phyloP scores from a whole-genome alignment of 2,113 vertebrate genomes.

The Tylochromis polylepis region DNA sequence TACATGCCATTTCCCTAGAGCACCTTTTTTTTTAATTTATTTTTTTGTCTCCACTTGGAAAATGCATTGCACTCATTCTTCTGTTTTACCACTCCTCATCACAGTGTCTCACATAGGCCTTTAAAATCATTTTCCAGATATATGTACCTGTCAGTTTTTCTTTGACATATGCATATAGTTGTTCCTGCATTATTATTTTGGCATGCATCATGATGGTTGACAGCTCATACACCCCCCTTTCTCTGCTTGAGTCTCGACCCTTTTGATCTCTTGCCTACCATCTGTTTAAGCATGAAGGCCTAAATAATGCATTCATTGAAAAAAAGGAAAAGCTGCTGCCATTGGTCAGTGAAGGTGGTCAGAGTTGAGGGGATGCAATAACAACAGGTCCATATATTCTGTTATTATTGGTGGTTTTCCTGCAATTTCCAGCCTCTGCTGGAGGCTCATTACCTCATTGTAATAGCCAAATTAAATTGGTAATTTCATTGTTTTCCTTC shows the following conservation, averaged over 20 bases:
- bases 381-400: not conserved
- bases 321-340: not conserved
- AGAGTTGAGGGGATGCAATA: not conserved
- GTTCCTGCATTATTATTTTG: not conserved
- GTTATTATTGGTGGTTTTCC: not conserved
- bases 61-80: constrained; percentile 40
- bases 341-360: not conserved
- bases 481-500: not conserved
- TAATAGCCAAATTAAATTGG: not conserved
- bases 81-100: not conserved
- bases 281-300: not conserved
- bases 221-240: not conserved
- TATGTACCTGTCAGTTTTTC: not conserved
- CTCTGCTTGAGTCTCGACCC: not conserved
- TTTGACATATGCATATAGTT: not conserved
- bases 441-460: no score
- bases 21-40: not conserved
- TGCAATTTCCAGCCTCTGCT: not conserved
- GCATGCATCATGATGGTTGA: not conserved
- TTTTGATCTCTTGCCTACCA: not conserved
- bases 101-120: not conserved
- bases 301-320: not conserved
- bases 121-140: not conserved
- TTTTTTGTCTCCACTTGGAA: constrained; percentile 16
- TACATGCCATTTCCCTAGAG: not conserved